A percentile compares a stretch with the other conserved stretches of the same genome.
phyloP scores from a whole-genome alignment of 2,113 vertebrate species.

The Pandion haliaetus region DNA sequence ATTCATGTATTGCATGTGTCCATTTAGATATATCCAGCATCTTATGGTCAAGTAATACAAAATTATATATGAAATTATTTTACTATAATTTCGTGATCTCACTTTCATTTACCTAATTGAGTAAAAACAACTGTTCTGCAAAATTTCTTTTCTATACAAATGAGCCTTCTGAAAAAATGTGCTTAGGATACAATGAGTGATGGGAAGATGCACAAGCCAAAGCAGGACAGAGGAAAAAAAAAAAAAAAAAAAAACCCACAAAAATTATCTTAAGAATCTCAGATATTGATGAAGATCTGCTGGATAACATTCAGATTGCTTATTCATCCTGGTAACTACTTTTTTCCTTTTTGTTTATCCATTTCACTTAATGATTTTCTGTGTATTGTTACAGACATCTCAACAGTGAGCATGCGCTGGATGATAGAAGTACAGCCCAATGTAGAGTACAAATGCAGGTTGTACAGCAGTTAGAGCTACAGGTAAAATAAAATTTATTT shows the following conservation, averaged over 20 bases:
- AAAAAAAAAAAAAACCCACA: too few species aligned
- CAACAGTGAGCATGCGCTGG: constrained; percentile 98
- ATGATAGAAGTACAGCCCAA: constrained; percentile 99
- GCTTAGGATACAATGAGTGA: not conserved
- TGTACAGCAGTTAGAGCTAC: constrained; percentile 99
- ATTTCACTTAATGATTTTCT: constrained; percentile 81
- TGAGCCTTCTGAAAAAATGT: not conserved
- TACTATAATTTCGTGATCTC: constrained; percentile 1
- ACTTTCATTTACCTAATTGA: constrained; percentile 3
- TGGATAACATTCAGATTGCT: constrained; percentile 44
- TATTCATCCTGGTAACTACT: constrained; percentile 71
- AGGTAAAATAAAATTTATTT: constrained; percentile 88
- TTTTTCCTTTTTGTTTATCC: constrained; percentile 75
- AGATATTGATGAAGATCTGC: constrained; percentile 19
- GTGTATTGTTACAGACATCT: constrained; percentile 93
- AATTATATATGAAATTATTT: not conserved
- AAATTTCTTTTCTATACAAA: not conserved
- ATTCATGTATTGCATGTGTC: constrained; percentile 24
- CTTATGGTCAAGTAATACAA: not conserved
- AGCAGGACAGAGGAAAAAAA: constrained; percentile 24
- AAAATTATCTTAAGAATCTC: not conserved
- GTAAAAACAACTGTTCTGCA: constrained; percentile 29
- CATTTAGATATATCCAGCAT: constrained; percentile 20
- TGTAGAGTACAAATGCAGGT: constrained; percentile 99
- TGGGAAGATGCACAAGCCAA: not conserved